Conservation (phyloP, 1,140 invertebrate genomes). For the Caerostris extrusa region DNA sequence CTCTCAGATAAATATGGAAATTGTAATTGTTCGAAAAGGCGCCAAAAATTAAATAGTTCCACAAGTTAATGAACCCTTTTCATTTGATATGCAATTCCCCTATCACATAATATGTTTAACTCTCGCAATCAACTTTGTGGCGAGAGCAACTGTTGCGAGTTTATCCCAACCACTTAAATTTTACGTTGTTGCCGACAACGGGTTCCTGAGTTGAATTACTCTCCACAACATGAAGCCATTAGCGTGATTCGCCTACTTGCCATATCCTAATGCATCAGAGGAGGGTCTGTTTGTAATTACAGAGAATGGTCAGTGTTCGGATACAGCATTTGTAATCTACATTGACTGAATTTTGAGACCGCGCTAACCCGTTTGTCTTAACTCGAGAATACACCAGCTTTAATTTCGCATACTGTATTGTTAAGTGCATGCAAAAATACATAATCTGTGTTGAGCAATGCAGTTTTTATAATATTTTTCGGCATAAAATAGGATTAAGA, state of each 20-base stretch:
- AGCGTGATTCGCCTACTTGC: constrained; percentile 57
- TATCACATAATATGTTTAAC: not conserved
- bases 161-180: not conserved
- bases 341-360: constrained; percentile 41
- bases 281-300: constrained; percentile 55
- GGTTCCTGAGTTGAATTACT: constrained; percentile 44
- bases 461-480: no score
- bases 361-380: constrained; percentile 46
- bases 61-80: not conserved
- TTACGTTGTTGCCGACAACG: constrained; percentile 14
- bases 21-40: not conserved
- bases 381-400: not conserved
- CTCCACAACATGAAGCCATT: constrained; percentile 31
- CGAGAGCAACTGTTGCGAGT: not conserved
- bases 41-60: not conserved
- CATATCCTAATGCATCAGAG: constrained; percentile 51
- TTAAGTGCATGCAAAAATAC: not conserved
- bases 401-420: not conserved
- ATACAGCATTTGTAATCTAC: constrained; percentile 48
- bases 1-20: not conserved
- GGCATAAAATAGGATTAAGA: no score
- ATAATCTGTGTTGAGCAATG: no score
- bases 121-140: constrained; percentile 14
- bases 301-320: constrained; percentile 64
- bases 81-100: not conserved